Evolutionary conservation across 2,797 vertebrate species (phyloP), one percentile per base, ranked within the genome.

Genomic region (Botia kubotai): DNA sequence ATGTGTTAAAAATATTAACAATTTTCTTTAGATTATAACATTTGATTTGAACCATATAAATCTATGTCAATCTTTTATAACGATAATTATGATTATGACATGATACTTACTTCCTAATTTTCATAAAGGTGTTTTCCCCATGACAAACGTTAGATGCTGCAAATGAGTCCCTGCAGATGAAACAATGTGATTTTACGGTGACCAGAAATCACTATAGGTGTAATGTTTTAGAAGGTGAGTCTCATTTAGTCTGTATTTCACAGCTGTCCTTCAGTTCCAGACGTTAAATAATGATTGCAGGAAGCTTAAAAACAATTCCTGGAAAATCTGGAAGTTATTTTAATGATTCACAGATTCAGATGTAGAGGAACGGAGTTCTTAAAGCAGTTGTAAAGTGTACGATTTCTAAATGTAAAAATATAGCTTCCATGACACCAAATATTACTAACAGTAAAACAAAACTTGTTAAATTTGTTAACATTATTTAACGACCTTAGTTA

Each of bases 301-400:
- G 77, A 79, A 79, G 69, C n/a, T 29, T 13, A 72, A 55, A 7
- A 55, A 55, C 52, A 66, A 66, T 66, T 79, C 69, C 77, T 23
- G 77, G 69, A 72, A 79, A 79, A 55, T 79, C 69, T 79, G 77
- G 77, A 79, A 72, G 77, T 72, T 79, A 72, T 79, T 79, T 65
- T 43, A 79, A 72, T 72, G 77, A 65, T 66, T 79, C 48, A 55
- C 46, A 29, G 58, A 79, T 79, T 60, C 21, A 43, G 19, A 48
- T 52, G 69, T 65, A 43, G 72, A 71, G 16, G 29, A 72, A 65
- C 69, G 39, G 57, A 53, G 46, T 55, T 43, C 48, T 26, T 21
- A 46, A 14, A 29, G 58, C 6, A 14, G 69, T 26, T 71, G 26
- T 53, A 26, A 26, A 3, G 33, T 33, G 33, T 5, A 33, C 3